phyloP scores from a whole-genome alignment of 2,888 invertebrate genomes.

The Dilophus febrilis region DNA sequence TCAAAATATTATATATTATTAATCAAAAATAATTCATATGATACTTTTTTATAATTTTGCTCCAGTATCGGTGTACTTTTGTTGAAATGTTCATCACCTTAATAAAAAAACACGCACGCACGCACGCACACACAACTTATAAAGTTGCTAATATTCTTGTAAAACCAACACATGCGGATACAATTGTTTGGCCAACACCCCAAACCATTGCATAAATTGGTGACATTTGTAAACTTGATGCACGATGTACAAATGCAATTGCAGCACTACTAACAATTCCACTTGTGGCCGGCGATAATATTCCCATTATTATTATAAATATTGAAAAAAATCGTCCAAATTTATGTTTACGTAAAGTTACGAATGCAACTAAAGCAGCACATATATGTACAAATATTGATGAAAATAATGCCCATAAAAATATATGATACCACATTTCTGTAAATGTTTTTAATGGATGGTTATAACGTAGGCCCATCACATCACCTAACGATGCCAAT shows the following conservation, averaged over 20 bases:
- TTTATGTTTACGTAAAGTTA: slow-evolving; percentile 81
- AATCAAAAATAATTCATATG: too few species aligned
- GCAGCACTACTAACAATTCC: slow-evolving; percentile 82
- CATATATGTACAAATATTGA: slow-evolving; percentile 84
- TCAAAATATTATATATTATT: too few species aligned
- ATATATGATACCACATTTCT: slow-evolving; percentile 96
- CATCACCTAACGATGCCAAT: slow-evolving; percentile 51
- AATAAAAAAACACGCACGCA: too few species aligned
- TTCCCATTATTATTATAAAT: slow-evolving; percentile 73
- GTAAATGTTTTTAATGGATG: slow-evolving; percentile 53
- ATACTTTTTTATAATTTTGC: too few species aligned
- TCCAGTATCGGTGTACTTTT: too few species aligned
- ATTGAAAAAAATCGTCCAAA: slow-evolving; percentile 89
- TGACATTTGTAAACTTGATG: slow-evolving; percentile 76
- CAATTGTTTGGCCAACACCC: slow-evolving; percentile 85
- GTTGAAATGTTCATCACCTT: too few species aligned
- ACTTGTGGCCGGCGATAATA: slow-evolving; percentile 73
- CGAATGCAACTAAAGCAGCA: slow-evolving; percentile 80
- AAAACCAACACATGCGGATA: slow-evolving; percentile 80
- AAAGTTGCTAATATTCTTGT: slow-evolving; percentile 85
- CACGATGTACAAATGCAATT: slow-evolving; percentile 84
- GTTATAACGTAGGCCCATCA: slow-evolving; percentile 46
- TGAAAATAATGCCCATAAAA: slow-evolving; percentile 88
- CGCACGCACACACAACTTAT: too few species aligned
- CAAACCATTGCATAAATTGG: slow-evolving; percentile 84